A percentile compares a stretch with the other conserved stretches of the same genome.
phyloP scores from a whole-genome alignment of 2,797 vertebrate genomes.

The Urosaurus nigricauda region DNA sequence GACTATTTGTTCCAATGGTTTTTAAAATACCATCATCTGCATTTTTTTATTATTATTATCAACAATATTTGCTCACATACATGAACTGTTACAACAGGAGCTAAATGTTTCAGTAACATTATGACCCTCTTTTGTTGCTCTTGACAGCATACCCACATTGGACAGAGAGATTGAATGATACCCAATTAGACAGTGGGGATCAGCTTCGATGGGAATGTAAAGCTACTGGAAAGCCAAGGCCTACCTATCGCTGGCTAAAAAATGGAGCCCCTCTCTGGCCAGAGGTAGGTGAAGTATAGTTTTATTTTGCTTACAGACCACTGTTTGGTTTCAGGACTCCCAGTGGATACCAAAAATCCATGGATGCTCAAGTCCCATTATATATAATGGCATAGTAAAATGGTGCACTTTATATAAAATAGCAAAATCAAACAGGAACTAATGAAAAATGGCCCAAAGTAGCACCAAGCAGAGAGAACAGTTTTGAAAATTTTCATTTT shows the following conservation, averaged over 20 bases:
- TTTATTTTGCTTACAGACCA: neutral
- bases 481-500: too few relatives aligned
- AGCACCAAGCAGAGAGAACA: too few relatives aligned
- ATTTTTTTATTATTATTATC: neutral
- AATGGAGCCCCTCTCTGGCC: constrained; percentile 86
- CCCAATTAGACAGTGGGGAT: constrained; percentile 94
- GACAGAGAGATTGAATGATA: constrained; percentile 93
- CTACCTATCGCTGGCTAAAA: constrained; percentile 93
- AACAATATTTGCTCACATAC: neutral
- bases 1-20: neutral
- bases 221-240: constrained; percentile 91
- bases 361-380: too few relatives aligned
- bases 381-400: too few relatives aligned
- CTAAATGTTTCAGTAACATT: neutral
- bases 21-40: neutral
- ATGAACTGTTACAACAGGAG: neutral
- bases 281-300: constrained; percentile 74
- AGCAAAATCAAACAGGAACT: too few relatives aligned
- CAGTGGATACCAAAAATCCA: too few relatives aligned
- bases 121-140: neutral
- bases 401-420: too few relatives aligned
- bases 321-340: too few relatives aligned
- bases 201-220: constrained; percentile 94
- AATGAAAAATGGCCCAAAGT: neutral
- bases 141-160: constrained; percentile 91